phyloP scores from a whole-genome alignment of 2,888 invertebrate genomes.

The Meiosimyza decipiens region DNA sequence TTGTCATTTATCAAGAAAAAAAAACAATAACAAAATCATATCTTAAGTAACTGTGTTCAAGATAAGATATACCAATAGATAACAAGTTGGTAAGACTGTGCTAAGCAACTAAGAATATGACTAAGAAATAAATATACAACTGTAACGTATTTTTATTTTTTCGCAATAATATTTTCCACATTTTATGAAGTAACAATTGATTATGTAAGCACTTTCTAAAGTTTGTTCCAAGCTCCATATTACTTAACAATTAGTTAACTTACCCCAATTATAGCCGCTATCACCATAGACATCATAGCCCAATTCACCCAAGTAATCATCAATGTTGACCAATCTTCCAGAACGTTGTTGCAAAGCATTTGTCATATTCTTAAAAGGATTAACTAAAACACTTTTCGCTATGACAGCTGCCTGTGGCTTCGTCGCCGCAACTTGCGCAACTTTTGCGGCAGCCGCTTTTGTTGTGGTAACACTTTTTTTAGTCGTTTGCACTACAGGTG shows the following conservation, averaged over 20 bases:
- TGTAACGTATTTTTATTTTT: too few species aligned
- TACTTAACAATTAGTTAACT: conserved; percentile 44
- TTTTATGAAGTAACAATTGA: too few species aligned
- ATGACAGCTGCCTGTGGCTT: not conserved
- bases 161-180: too few species aligned
- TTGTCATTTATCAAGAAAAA: not conserved
- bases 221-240: too few species aligned
- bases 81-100: too few species aligned
- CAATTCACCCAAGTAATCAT: conserved; percentile 59
- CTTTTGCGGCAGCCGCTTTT: conserved; percentile 21
- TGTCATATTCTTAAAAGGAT: conserved; percentile 35
- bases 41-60: conserved; percentile 8
- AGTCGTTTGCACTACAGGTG: conserved; percentile 7
- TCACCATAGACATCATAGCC: conserved; percentile 53
- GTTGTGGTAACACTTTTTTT: conserved; percentile 15
- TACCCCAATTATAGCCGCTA: conserved; percentile 62
- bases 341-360: conserved; percentile 43
- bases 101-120: too few species aligned
- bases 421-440: not conserved
- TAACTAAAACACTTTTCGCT: not conserved
- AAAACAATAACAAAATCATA: not conserved
- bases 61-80: conserved; percentile 22
- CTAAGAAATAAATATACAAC: too few species aligned
- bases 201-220: too few species aligned
- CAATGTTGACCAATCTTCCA: conserved; percentile 55